Conservation (phyloP, 2,888 invertebrate species). For the Smittia sp. region DNA sequence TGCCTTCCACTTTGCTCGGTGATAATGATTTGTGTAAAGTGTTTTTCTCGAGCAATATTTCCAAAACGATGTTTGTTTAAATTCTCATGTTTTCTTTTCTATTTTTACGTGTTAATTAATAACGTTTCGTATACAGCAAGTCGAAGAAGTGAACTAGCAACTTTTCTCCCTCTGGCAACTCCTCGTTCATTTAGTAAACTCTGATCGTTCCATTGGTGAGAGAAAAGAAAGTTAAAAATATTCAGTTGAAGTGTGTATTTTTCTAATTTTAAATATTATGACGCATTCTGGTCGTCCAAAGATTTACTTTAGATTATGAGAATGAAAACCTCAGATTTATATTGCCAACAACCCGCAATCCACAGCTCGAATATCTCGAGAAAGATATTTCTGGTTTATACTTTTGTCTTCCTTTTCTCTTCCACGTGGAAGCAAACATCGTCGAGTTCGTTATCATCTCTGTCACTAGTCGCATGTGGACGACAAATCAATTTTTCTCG, state of each 20-base stretch:
- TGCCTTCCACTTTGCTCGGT: neutral
- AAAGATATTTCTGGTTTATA: neutral
- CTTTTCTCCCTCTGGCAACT: neutral
- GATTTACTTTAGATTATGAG: conserved; percentile 24
- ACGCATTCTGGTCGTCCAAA: conserved; percentile 16
- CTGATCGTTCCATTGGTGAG: neutral
- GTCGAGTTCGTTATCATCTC: too few relatives aligned
- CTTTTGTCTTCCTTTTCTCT: neutral
- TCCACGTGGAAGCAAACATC: too few relatives aligned
- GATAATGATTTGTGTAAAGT: conserved; percentile 39
- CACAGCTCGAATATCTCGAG: neutral
- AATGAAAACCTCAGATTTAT: neutral
- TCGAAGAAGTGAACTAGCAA: neutral
- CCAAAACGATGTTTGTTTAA: conserved; percentile 40
- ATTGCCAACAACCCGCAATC: neutral
- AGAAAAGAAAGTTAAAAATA: conserved; percentile 34
- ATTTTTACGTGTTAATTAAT: conserved; percentile 40
- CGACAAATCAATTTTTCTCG: too few relatives aligned
- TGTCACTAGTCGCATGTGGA: too few relatives aligned
- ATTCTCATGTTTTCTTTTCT: conserved; percentile 20
- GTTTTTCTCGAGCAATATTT: conserved; percentile 21
- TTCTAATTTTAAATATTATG: conserved; percentile 39
- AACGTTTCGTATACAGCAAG: conserved; percentile 22
- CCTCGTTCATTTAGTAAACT: neutral
- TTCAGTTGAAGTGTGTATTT: conserved; percentile 9